A percentile compares a stretch with the other conserved stretches of the same genome.
These are phyloP conservation scores for Drosophila rubida DNA, from an alignment of 2,888 invertebrate genomes.

Conservation along the genomic window DNA sequence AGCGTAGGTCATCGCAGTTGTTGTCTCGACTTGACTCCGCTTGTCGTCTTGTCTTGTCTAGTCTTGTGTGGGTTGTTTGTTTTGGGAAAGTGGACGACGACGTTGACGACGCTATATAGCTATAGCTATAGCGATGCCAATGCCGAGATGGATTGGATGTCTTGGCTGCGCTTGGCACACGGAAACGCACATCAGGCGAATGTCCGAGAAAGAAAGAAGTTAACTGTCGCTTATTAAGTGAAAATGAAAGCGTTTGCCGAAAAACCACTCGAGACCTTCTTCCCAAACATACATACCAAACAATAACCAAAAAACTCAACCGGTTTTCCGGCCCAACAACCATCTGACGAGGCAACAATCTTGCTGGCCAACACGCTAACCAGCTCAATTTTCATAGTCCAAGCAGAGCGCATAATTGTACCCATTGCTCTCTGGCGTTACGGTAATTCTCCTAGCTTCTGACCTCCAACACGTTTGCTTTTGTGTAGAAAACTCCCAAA, in stretches of 20 bases:
- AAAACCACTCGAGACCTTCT: conserved; percentile 54
- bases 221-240: conserved; percentile 79
- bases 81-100: conserved; percentile 69
- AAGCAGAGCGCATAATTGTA: conserved; percentile 22
- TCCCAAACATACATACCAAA: too few relatives aligned
- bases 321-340: conserved; percentile 64
- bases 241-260: conserved; percentile 80
- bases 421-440: conserved; percentile 4
- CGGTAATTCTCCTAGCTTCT: conserved; percentile 15
- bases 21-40: not conserved
- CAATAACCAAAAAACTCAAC: conserved; percentile 40
- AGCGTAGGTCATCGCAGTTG: conserved; percentile 67
- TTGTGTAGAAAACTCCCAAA: not conserved
- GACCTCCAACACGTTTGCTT: conserved; percentile 11
- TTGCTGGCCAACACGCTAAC: conserved; percentile 34
- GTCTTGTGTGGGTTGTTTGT: conserved; percentile 67
- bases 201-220: conserved; percentile 69
- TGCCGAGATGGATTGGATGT: conserved; percentile 60
- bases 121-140: conserved; percentile 48
- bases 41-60: not conserved
- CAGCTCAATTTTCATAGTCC: conserved; percentile 52
- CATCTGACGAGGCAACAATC: conserved; percentile 20
- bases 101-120: not conserved
- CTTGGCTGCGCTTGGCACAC: conserved; percentile 52
- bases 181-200: conserved; percentile 73